Percentiles rank a stretch among this genome's conserved stretches.
phyloP scores from a whole-genome alignment of 2,113 vertebrate species.

The Thryonomys swinderianus region DNA sequence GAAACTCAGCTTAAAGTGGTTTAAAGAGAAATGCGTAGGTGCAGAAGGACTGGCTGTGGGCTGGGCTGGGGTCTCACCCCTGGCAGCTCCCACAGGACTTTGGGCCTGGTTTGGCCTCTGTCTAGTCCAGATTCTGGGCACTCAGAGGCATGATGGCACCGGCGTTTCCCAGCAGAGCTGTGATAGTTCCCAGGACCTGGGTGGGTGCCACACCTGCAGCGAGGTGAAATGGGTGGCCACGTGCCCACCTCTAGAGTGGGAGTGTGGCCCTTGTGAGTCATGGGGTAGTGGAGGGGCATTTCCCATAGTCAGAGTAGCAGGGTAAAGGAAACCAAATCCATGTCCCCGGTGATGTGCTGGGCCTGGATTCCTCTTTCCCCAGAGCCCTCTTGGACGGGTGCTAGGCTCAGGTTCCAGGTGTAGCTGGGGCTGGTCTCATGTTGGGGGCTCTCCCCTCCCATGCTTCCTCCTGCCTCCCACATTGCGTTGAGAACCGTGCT shows the following conservation, averaged over 20 bases:
- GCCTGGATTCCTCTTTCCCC: not conserved
- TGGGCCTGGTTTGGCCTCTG: not conserved
- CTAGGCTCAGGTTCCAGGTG: not conserved
- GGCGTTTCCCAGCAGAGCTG: not conserved
- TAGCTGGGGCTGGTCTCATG: not conserved
- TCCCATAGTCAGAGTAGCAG: not conserved
- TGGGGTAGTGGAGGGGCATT: not conserved
- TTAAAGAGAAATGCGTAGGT: not conserved
- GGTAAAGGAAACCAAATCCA: not conserved
- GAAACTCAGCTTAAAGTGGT: not conserved
- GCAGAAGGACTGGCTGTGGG: not conserved
- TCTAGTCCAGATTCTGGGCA: not conserved
- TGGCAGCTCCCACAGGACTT: not conserved
- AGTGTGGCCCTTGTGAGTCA: not conserved
- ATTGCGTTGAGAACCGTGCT: not conserved
- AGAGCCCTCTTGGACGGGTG: no score
- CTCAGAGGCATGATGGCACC: accelerated
- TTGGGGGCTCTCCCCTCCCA: not conserved
- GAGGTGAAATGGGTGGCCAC: no score
- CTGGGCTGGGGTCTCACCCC: no score
- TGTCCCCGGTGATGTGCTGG: not conserved
- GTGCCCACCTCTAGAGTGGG: not conserved
- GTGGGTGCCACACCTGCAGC: not conserved
- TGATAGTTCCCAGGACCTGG: not conserved
- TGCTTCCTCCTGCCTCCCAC: no score